Base-by-base conservation (phyloP, 2,888 invertebrate genomes). In the Operophtera brumata region DNA sequence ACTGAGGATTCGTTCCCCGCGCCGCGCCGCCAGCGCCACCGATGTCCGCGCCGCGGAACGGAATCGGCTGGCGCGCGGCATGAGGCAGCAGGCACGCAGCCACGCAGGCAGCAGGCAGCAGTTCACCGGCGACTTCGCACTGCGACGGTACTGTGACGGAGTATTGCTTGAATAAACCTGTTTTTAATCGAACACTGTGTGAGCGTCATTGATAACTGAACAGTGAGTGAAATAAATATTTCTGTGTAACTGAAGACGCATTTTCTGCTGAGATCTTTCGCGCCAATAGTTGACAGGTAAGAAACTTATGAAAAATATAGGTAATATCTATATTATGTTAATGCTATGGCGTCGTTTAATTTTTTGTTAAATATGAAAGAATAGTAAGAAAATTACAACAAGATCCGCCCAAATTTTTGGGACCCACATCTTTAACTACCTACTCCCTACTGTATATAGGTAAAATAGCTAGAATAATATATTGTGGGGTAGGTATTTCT, bases 81-180 rank as follows among this genome's bases (percentile, higher is more conserved):
- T n/a, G n/a, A n/a, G n/a, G 30, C 30, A 8, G 30, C 30, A 10
- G 9, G 30, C 30, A 1, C 2, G 20, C 20, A 20, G 20, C 20
- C 4, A 2, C 20, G 20, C 20, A 20, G 20, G 4, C 2, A 2
- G 20, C 20, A 20, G 2, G 20, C 34, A 8, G 79, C 86, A 88
- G 88, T 88, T 75, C 69, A 70, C 65, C 74, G 75, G 73, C 79
- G 72, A 75, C 82, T 78, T 84, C 82, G 86, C 86, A 84, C 75
- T 82, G 86, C 84, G 85, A 73, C 82, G 86, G 87, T 84, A 69
- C 73, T 61, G 70, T 73, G n/a, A n/a, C n/a, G n/a, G n/a, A n/a
- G 56, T 64, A 59, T 62, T 64, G 64, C 57, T 68, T 65, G 20
- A 57, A 64, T 51, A 46, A 54, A 54, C 41, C 63, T 47, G 61